A percentile compares a stretch with the other conserved stretches of the same genome.
These are phyloP conservation scores for Rhodeus uyekii DNA, from an alignment of 2,797 vertebrate genomes.

Conservation along the genomic window DNA sequence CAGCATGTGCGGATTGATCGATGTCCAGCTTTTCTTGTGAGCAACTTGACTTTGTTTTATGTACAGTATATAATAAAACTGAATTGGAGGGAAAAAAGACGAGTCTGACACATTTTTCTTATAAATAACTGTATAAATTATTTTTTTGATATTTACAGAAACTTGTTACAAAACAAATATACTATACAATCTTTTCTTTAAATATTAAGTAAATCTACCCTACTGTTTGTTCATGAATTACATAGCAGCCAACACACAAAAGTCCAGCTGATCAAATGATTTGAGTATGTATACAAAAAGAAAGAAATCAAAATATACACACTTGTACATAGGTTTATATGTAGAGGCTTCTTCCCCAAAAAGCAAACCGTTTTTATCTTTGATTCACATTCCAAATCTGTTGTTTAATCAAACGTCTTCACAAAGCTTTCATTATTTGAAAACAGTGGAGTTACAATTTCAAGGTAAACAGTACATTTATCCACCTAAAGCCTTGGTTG, in stretches of 20 bases:
- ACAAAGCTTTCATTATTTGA: slow-evolving; percentile 59
- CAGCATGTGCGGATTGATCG: neutral
- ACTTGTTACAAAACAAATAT: slow-evolving; percentile 99
- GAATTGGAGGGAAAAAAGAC: slow-evolving; percentile 55
- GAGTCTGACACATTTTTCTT: slow-evolving; percentile 84
- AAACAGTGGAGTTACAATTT: slow-evolving; percentile 69
- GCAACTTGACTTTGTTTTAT: slow-evolving; percentile 71
- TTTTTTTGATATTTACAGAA: slow-evolving; percentile 97
- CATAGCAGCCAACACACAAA: slow-evolving; percentile 98
- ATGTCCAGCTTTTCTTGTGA: slow-evolving; percentile 61
- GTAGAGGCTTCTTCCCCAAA: slow-evolving; percentile 82
- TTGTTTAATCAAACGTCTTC: slow-evolving; percentile 78
- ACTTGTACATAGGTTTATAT: slow-evolving; percentile 92
- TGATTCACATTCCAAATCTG: slow-evolving; percentile 93
- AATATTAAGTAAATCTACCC: slow-evolving; percentile 99
- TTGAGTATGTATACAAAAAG: slow-evolving; percentile 89
- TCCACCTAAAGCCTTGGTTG: slow-evolving; percentile 58
- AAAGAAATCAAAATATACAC: slow-evolving; percentile 91
- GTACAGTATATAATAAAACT: slow-evolving; percentile 79
- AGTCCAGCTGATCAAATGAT: slow-evolving; percentile 98
- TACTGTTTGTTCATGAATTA: slow-evolving; percentile 99
- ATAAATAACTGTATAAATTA: slow-evolving; percentile 99
- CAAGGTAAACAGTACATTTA: slow-evolving; percentile 72
- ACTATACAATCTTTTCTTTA: slow-evolving; percentile 99
- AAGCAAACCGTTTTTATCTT: slow-evolving; percentile 82